Base-by-base conservation (phyloP, 2,888 invertebrate species). In the Cheilosia vernalis region DNA sequence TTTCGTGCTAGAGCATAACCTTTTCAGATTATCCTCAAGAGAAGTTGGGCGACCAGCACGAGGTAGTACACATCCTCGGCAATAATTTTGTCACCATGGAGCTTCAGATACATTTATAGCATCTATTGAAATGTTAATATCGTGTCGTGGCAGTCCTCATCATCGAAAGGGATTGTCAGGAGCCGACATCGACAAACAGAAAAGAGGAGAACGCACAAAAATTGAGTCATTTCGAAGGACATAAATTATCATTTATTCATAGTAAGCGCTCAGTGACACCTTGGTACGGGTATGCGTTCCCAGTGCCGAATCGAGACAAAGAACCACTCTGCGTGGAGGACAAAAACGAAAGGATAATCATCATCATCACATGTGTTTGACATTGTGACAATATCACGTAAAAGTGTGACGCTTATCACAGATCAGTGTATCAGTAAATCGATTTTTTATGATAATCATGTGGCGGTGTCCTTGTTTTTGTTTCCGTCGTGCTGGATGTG, bases 341-440 rank as follows among this genome's bases (percentile, higher is more conserved):
- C 64, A 70, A 61, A 74, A 69, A 49, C 19, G 61, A 85, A 85
- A 77, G 85, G 85, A 85, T 85, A 85, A 81, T 77, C 85, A 77
- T 81, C 74, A 67, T 76, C 53, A 53, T 81, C 81, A 72, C 85
- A 85, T 81, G 81, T 81, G 81, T 81, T 81, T 81, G 81, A 85
- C 84, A 85, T 42, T 80, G 84, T 80, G 70, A 80, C 76, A 85
- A 85, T 81, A 85, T 85, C 80, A 85, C 81, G 85, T 81, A 85
- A 85, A 51, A 61, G 76, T 85, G 76, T 61, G 85, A 81, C 81
- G 84, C 81, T 85, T 85, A 85, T 85, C 85, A 56, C 61, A 21
- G 81, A 85, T 85, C 85, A 72, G 66, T 76, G 76, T 80, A 70
- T 63, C 76, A 21, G 60, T 72, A 53, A 85, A 85, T 85, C 72